A percentile compares a stretch with the other conserved stretches of the same genome.
Conservation (phyloP, 1,140 invertebrate species). For the Geopemphigus sp. region DNA sequence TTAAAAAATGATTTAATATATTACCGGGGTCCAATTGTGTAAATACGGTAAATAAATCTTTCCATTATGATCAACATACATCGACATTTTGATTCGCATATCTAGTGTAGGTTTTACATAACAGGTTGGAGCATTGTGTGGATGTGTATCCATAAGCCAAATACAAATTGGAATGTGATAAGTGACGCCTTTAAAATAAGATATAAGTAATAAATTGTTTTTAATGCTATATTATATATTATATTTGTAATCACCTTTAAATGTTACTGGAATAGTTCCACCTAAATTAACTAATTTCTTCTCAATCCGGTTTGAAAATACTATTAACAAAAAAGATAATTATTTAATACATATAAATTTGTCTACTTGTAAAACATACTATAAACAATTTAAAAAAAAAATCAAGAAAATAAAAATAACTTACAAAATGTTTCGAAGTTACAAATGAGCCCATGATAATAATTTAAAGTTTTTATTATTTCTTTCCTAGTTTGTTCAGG, state of each 20-base stretch:
- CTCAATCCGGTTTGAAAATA: slow-evolving; percentile 84
- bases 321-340: slow-evolving; percentile 62
- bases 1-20: slow-evolving; percentile 53
- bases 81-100: slow-evolving; percentile 94
- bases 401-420: slow-evolving; percentile 51
- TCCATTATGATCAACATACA: slow-evolving; percentile 91
- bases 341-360: neutral
- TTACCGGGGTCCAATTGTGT: slow-evolving; percentile 88
- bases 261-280: slow-evolving; percentile 90
- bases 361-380: neutral
- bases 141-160: slow-evolving; percentile 96
- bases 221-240: slow-evolving; percentile 29
- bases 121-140: slow-evolving; percentile 94
- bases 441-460: slow-evolving; percentile 71
- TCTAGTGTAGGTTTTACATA: slow-evolving; percentile 93
- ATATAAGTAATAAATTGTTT: slow-evolving; percentile 10
- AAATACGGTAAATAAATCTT: slow-evolving; percentile 96
- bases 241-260: slow-evolving; percentile 73
- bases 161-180: slow-evolving; percentile 98
- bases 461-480: slow-evolving; percentile 66
- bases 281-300: slow-evolving; percentile 81
- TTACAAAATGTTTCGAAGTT: slow-evolving; percentile 67
- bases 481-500: slow-evolving; percentile 73
- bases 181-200: slow-evolving; percentile 62
- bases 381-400: neutral